Evolutionary conservation across 2,113 vertebrate genomes (phyloP), one percentile per base, ranked within the genome.

Genomic region (Rhinopithecus roxellana): DNA sequence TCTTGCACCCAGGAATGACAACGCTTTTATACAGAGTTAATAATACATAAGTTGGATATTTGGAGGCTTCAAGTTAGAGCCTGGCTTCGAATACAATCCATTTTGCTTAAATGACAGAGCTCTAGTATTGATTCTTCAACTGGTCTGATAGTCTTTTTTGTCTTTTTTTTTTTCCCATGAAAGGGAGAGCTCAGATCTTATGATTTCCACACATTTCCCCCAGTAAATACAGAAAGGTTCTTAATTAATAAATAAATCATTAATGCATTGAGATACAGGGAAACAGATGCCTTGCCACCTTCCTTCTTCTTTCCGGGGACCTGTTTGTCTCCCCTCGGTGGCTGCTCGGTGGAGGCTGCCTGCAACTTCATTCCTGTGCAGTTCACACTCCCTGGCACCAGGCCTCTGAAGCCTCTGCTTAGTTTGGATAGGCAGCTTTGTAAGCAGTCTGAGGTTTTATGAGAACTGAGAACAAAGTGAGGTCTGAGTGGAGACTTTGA

Each of bases 401-500:
- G 48, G 78, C 89, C 89, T 89, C 72, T 64, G 40, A 70, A 80
- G 94, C 69, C 40, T 77, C 77, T 1, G n/a, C 69, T 94, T 20
- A 32, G 50, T 57, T 59, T 50, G 78, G 95, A 78, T 0, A 55
- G 83, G 91, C 18, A 25, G 77, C 55, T 93, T 74, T 89, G 89
- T 64, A 84, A 91, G 94, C 55, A 70, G 89, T 32, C 27, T 43
- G 55, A 84, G 86, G 48, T 95, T 95, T 95, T 90, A 64, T 22
- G 70, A 93, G 95, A 52, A 81, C 57, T 2, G 52, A 96, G 89
- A 91, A 96, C 45, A 82, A 95, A 97, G 93, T 81, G 52, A 89
- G 25, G 38, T 43, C 61, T 32, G 38, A 90, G 78, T 67, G 45
- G 75, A 97, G 82, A 87, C 79, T 70, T 74, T 57, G 92, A 40